Base-by-base conservation (phyloP, 2,113 vertebrate genomes). In the Progne subis region DNA sequence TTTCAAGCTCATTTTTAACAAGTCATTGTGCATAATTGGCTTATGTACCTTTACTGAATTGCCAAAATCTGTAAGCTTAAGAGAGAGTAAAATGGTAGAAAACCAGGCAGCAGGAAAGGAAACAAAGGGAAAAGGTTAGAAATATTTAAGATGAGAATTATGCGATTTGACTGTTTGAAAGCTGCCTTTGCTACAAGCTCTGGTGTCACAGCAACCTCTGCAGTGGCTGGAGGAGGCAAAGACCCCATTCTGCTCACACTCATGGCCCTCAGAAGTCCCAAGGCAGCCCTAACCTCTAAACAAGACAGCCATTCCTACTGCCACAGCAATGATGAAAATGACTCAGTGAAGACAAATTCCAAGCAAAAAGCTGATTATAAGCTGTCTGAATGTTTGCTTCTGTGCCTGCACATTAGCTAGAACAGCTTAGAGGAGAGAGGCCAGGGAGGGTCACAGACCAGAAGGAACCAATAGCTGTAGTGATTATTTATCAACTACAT, bases 1-100 rank as follows among this genome's bases (percentile, higher is more conserved):
- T 47, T 72, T 90, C 53, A 94, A 76, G 44, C 11, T 75, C 64
- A 75, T 86, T 80, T 91, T 81, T 60, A 79, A 43, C 52, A 90
- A 76, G 81, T 23, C 46, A 41, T 61, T 18, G 2, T 52, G 46
- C 18, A 79, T 31, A 60, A 92, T 14, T 77, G 14, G 25, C 59
- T 71, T 95, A 86, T 97, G 97, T 99, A 99, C 98, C 98, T 99
- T 99, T 63, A 99, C 98, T 59, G 98, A 98, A 97, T 98, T 98
- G 98, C 98, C 98, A 97, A 98, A 98, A 98, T 99, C 98, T 96
- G 97, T 95, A 91, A 98, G 97, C 98, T 99, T 98, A 97, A 96
- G 86, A 96, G 72, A 96, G 56, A 92, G 67, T 52, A 96, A 50
- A 83, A 85, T 37, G 72, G 89, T 67, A 97, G 82, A 96, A 96